These are phyloP conservation scores for Trachymyrmex cornetzi DNA, from an alignment of 1,140 invertebrate genomes.

Conservation along the genomic window DNA sequence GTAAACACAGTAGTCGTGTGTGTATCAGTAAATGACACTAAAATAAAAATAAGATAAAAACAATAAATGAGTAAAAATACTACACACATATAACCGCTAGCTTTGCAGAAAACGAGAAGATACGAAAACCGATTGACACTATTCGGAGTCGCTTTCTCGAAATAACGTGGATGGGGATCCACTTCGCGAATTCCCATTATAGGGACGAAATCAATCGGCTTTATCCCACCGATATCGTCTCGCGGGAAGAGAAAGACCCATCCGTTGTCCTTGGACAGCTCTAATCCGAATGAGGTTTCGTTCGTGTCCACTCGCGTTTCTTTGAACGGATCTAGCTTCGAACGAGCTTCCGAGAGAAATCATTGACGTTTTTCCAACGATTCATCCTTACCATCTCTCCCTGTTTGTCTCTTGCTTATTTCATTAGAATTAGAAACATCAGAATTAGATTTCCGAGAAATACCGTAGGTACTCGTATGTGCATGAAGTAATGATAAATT, in stretches of 20 bases:
- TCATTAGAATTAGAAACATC: not conserved
- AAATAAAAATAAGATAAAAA: constrained; percentile 9
- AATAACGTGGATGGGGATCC: constrained; percentile 43
- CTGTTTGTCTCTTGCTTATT: not conserved
- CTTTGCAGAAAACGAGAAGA: constrained; percentile 25
- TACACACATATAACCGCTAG: not conserved
- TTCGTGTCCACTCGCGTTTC: constrained; percentile 60
- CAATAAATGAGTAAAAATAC: not conserved
- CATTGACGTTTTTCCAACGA: constrained; percentile 65
- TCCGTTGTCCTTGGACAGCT: constrained; percentile 42
- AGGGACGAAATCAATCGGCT: constrained; percentile 84
- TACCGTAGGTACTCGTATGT: too few species aligned
- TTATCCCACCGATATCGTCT: constrained; percentile 81
- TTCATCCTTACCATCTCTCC: constrained; percentile 31
- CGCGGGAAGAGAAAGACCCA: constrained; percentile 76
- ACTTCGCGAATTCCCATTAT: constrained; percentile 80
- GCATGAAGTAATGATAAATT: constrained; percentile 17
- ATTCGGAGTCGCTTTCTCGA: constrained; percentile 44
- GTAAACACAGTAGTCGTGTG: not conserved
- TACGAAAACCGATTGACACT: constrained; percentile 49
- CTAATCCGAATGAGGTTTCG: constrained; percentile 82
- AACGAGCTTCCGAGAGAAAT: constrained; percentile 54
- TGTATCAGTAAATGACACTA: not conserved
- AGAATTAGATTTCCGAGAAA: constrained; percentile 9
- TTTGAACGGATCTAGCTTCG: constrained; percentile 58